phyloP scores from a whole-genome alignment of 2,113 vertebrate genomes.

The Ptyas mucosa region DNA sequence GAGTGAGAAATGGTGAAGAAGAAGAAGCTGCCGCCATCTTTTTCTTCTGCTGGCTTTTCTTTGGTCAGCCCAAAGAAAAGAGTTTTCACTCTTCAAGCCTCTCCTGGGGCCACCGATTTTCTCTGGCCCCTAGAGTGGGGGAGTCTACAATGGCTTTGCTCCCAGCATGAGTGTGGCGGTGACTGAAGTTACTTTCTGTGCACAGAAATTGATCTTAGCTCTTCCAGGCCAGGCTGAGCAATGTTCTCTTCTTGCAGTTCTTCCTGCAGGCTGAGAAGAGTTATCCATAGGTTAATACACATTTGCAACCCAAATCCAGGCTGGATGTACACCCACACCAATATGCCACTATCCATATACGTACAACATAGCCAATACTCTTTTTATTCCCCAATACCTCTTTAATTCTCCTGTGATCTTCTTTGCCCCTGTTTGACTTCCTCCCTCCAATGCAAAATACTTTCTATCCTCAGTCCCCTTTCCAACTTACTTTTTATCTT shows the following conservation, averaged over 20 bases:
- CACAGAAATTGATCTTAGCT: neutral
- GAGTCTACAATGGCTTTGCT: neutral
- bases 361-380: neutral
- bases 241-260: neutral
- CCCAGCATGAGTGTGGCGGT: neutral
- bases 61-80: no score
- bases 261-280: neutral
- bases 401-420: neutral
- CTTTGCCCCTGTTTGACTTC: neutral
- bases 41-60: neutral
- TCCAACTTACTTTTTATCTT: neutral
- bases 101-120: neutral
- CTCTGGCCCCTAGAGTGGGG: neutral
- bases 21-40: rapidly evolving
- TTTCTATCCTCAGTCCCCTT: neutral
- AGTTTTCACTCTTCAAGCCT: neutral
- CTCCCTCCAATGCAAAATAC: neutral
- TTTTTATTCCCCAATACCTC: neutral
- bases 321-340: neutral
- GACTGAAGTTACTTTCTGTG: neutral
- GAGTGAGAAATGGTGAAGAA: neutral
- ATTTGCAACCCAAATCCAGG: neutral
- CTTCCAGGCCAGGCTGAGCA: neutral
- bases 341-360: neutral
- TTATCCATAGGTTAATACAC: neutral